Base-by-base conservation (phyloP, 2,797 vertebrate species). In the Lutjanus campechanus region DNA sequence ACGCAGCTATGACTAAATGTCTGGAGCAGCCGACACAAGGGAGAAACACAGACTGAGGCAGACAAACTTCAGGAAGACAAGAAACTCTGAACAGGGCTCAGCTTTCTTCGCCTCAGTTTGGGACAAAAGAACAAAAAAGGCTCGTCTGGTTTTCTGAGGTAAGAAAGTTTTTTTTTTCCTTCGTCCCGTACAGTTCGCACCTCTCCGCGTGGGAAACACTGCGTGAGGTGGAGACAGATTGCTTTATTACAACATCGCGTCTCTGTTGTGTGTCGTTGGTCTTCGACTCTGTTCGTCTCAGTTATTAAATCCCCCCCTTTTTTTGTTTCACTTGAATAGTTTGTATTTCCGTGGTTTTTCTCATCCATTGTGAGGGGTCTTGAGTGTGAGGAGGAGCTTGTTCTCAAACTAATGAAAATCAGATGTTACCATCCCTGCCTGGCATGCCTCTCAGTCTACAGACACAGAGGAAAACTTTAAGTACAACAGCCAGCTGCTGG, bases 401-500 rank as follows among this genome's bases (percentile, higher is more conserved):
- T 76, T 73, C 79, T 79, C 62, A 36, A 20, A 69, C 69, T 94
- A 94, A 95, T 95, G 85, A 25, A 83, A 90, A 82, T 93, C 93
- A 95, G 93, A 94, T 96, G 94, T 95, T 90, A 7, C 83, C 73
- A 64, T 51, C 59, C 9, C 60, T 11, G 82, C 69, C 83, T 79
- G 87, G 79, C 60, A 58, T 72, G 46, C 46, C 56, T 51, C 46
- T 0, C 8, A 40, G 58, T 59, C 69, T 80, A 4, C 80, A 70
- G 40, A 63, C 84, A 54, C 64, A 50, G 20, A 49, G 49, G 40
- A 67, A 69, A 64, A 15, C 29, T 17, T 4, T 0, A 12, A 46
- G 49, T 40, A 17, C n/a, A 25, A 12, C 66, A 56, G 19, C 25
- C 22, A 75, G 60, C 47, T 36, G 43, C 70, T 44, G 73, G 59